Percentiles rank a stretch among this genome's conserved stretches.
These are phyloP conservation scores for Amblyopsis rosae DNA, from an alignment of 2,113 vertebrate genomes.

Conservation along the genomic window DNA sequence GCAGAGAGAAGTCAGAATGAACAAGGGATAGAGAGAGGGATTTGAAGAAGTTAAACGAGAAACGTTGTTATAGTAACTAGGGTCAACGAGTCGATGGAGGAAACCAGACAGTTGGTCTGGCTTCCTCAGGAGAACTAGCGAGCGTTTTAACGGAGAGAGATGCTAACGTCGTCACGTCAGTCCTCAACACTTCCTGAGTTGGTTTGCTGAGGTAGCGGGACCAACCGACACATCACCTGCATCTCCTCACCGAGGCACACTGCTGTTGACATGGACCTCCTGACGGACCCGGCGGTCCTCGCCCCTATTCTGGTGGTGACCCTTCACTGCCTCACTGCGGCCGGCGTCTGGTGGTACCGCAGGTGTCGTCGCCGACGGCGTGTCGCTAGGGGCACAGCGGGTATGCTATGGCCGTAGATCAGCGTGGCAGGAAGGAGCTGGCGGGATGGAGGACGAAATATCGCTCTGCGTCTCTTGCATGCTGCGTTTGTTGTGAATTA, in stretches of 20 bases:
- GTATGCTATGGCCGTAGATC: constrained; percentile 31
- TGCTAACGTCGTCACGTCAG: background rate
- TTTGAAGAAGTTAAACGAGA: constrained; percentile 37
- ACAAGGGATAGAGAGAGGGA: constrained; percentile 24
- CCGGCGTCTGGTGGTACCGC: constrained; percentile 72
- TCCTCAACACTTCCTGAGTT: background rate
- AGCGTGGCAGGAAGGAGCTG: constrained; percentile 3
- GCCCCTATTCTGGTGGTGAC: constrained; percentile 67
- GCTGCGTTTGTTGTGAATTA: background rate
- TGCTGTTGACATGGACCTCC: constrained; percentile 55
- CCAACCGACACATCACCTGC: background rate
- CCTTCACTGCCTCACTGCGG: constrained; percentile 69
- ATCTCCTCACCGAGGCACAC: background rate
- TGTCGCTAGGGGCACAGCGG: constrained; percentile 9
- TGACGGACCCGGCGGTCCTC: constrained; percentile 59
- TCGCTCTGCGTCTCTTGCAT: background rate
- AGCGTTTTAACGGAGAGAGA: background rate
- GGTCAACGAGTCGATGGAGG: constrained; percentile 16
- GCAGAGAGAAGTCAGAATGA: constrained; percentile 1
- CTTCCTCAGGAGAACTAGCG: too few species aligned
- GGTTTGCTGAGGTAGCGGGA: background rate
- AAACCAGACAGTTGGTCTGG: background rate
- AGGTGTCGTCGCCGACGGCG: constrained; percentile 14
- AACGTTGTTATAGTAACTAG: constrained; percentile 29
- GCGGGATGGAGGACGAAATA: background rate